A percentile compares a stretch with the other conserved stretches of the same genome.
Conservation (phyloP, 2,888 invertebrate genomes). For the Eurytoma adleriae region DNA sequence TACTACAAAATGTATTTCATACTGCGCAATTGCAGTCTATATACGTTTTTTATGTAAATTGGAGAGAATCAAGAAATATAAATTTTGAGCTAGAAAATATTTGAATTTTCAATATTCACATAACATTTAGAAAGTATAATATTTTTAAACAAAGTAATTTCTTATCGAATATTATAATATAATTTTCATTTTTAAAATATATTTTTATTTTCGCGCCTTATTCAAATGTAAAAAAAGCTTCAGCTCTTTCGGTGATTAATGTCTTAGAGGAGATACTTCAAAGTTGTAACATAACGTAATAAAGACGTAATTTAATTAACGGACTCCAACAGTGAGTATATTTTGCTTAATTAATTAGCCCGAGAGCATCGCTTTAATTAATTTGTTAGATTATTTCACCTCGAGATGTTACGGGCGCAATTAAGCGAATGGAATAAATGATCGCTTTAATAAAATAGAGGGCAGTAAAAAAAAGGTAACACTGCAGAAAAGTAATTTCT, state of each 20-base stretch:
- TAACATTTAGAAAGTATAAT: too few species aligned
- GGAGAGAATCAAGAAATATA: too few species aligned
- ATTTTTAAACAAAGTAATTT: too few species aligned
- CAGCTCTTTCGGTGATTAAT: neutral
- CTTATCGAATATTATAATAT: too few species aligned
- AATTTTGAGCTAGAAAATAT: too few species aligned
- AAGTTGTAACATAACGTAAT: neutral
- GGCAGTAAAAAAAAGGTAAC: neutral
- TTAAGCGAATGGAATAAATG: neutral
- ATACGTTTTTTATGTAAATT: too few species aligned
- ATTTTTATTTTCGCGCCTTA: too few species aligned
- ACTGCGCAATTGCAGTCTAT: too few species aligned
- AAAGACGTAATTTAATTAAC: conserved; percentile 13
- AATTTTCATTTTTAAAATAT: too few species aligned
- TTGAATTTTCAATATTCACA: too few species aligned
- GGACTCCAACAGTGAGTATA: neutral
- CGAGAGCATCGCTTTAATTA: neutral
- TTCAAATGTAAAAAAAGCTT: too few species aligned
- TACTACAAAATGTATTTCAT: too few species aligned
- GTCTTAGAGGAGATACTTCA: neutral
- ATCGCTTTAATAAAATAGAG: neutral
- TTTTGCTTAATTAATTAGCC: neutral
- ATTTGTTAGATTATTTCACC: neutral
- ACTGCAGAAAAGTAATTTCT: neutral
- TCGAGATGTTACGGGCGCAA: neutral